Base-by-base conservation (phyloP, 2,888 invertebrate species). In the Eupithecia tripunctaria region DNA sequence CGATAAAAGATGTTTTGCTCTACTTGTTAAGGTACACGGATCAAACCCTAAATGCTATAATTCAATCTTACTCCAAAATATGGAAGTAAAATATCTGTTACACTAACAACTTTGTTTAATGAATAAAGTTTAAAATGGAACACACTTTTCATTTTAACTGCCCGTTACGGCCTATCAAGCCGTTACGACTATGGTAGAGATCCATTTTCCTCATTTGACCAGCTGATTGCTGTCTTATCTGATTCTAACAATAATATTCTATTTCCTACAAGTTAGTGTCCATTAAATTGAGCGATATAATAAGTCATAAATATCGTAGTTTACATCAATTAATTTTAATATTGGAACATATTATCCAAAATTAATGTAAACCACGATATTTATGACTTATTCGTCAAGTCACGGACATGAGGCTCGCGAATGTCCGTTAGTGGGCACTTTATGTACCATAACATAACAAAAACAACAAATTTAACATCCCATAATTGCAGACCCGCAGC, bases 81-180 rank as follows among this genome's bases (percentile, higher is more conserved):
- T 85, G 82, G 84, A 85, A 85, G 84, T 86, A 85, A 84, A 85
- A 86, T 85, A 84, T 85, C 86, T 83, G 84, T 84, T 85, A 83
- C 83, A 86, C 86, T 86, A 86, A 86, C 77, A 80, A 79, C 76
- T 86, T 86, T 82, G 86, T 82, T 79, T 86, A 86, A 86, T 86
- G 85, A 86, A 86, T 86, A 86, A 86, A 86, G 86, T 86, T 86
- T 86, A 85, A 86, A 86, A 85, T 83, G 86, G 86, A 85, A 86
- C 86, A 85, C 86, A 86, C 86, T 86, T 86, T 86, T 86, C 86
- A 86, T 86, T 84, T 86, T 86, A 86, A 86, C 85, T 86, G 86
- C 84, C 84, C 84, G 86, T 86, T 86, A 83, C 82, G 85, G 86
- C 86, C 86, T 86, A 86, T 86, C 85, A 84, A 83, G 85, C 82